Base-by-base conservation (phyloP, 2,888 invertebrate genomes). In the Proisotoma minuta region DNA sequence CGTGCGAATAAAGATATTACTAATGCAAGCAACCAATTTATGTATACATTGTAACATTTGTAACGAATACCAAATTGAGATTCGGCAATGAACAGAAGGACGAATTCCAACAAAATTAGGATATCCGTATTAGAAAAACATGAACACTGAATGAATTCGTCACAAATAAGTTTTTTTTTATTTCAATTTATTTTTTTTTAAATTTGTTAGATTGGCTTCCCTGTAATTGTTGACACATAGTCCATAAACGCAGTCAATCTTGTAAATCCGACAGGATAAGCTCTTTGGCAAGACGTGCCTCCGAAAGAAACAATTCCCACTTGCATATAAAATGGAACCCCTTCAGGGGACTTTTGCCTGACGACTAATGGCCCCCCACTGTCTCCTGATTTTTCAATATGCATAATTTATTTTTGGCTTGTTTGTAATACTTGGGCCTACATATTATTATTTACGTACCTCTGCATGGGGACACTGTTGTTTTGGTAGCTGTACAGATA, bases 261-360 rank as follows among this genome's bases (percentile, higher is more conserved):
- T 0, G 74, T 74, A 43, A 74, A 73, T 12, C 71, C 74, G 2
- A 74, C 72, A 1, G 74, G 74, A 22, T 66, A 57, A 24, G 66
- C 72, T 24, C 68, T 49, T 51, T 74, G 69, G 52, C 74, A 74
- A 4, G 72, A 73, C 47, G 65, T 67, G 10, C 71, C 71, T 29
- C 74, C 74, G 23, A 73, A 74, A 1, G 72, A 73, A 1, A 74
- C 74, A 10, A 72, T 70, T 20, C 74, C 74, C 8, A 74, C 58
- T 63, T 73, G 72, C 62, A 71, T 63, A 40, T 67, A 71, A 40
- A 60, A 73, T 3, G 69, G 63, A 26, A 60, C 57, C 0, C 69
- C 69, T 12, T 51, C n/a, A 5, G 65, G 60, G 12, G 40, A 53
- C 24, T 34, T 65, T 53, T 68, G 66, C 50, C 69, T 67, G 2